Base-by-base conservation (phyloP, 2,888 invertebrate genomes). In the Alitta virens region DNA sequence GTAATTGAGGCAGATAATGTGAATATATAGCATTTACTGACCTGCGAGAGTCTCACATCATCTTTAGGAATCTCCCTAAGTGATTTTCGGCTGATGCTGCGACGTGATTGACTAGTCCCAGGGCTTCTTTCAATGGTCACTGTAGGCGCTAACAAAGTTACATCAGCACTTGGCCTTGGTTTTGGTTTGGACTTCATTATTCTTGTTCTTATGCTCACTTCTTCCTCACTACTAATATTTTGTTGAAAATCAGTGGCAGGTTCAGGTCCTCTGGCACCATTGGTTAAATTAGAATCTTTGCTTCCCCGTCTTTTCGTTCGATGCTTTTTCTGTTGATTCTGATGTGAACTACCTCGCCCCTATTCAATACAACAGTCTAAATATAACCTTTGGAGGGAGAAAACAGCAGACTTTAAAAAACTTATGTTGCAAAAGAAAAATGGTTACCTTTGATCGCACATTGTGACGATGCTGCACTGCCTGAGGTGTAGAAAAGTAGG, bases 401-500 rank as follows among this genome's bases (percentile, higher is more conserved):
- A n/a, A n/a, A n/a, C n/a, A n/a, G n/a, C n/a, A n/a, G n/a, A n/a
- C n/a, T n/a, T n/a, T n/a, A n/a, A n/a, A n/a, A n/a, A n/a, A n/a
- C n/a, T n/a, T n/a, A n/a, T n/a, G n/a, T n/a, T n/a, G n/a, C n/a
- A n/a, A n/a, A n/a, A n/a, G n/a, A n/a, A n/a, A n/a, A n/a, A n/a
- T n/a, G n/a, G n/a, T 33, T 33, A 33, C 33, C 33, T 33, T 33
- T 33, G 33, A 33, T 33, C 33, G 5, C 5, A 33, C 33, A 12
- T 33, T 33, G 12, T 33, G 33, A 12, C 33, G 33, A 33, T 33
- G 33, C 38, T 55, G 73, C 3, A 74, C 75, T 49, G 73, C 70
- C 66, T 75, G 76, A 0, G 78, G 78, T 16, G 70, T 73, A 2
- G 76, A 76, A 5, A 69, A 71, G 71, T 75, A 77, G 55, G 74